Conservation (phyloP, 2,888 invertebrate genomes). For the Onthophagus sagittarius region DNA sequence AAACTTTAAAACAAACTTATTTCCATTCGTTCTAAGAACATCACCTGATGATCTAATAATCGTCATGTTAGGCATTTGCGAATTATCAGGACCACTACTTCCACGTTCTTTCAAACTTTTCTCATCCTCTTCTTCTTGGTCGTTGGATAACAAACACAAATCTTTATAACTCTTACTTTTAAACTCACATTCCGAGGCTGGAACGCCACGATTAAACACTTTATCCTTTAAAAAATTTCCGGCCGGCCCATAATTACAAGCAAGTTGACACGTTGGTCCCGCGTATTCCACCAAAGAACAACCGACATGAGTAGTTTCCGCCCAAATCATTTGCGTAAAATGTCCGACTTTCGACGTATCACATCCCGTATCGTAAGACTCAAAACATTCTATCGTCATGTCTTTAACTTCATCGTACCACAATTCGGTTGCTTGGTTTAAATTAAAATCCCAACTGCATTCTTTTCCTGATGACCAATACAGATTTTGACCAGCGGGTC, state of each 20-base stretch:
- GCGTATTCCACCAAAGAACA: constrained; percentile 5
- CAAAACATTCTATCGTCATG: background rate
- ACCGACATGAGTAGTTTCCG: constrained; percentile 15
- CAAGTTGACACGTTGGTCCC: background rate
- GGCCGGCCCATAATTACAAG: constrained; percentile 3
- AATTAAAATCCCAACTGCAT: background rate
- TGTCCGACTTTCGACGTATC: background rate
- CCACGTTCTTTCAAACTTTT: background rate
- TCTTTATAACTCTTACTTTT: background rate
- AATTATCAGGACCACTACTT: background rate
- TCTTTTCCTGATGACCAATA: background rate
- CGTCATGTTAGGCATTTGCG: background rate
- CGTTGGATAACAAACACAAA: background rate
- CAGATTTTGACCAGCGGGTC: constrained; percentile 10
- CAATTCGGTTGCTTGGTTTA: background rate
- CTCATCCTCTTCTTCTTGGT: background rate
- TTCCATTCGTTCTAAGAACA: too few species aligned
- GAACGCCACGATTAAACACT: background rate
- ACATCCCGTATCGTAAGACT: background rate
- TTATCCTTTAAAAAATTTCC: background rate
- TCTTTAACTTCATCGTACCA: constrained; percentile 17
- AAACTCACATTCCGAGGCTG: background rate
- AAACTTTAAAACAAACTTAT: too few species aligned
- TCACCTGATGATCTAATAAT: background rate
- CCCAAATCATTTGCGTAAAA: constrained; percentile 19